These are phyloP conservation scores for Tokudaia tokunoshimensis DNA, from an alignment of 2,797 vertebrate species.

Conservation along the genomic window DNA sequence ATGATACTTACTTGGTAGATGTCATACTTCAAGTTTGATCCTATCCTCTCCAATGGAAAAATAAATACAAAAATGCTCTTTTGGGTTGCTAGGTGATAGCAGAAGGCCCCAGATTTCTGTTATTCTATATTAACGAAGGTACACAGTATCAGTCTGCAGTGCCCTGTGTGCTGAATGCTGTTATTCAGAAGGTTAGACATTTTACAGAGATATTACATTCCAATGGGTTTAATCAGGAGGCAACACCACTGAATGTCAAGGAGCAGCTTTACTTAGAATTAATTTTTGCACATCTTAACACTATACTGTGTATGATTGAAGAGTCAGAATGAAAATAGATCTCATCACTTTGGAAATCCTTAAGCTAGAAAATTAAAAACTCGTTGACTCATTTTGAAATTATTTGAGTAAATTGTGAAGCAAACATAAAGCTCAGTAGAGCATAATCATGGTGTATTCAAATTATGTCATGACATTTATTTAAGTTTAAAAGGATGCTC, in stretches of 20 bases:
- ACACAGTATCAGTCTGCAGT: neutral
- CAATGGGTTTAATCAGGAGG: neutral
- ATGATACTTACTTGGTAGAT: neutral
- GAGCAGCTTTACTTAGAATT: neutral
- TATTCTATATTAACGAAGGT: neutral
- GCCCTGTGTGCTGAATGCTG: neutral
- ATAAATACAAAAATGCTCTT: neutral
- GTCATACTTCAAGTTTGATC: neutral
- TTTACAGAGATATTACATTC: neutral
- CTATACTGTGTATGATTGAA: neutral
- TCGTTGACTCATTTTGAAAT: slow-evolving; percentile 37
- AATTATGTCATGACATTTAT: neutral
- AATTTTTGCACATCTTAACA: neutral
- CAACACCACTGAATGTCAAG: neutral
- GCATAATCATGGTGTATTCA: neutral
- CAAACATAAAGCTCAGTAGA: neutral
- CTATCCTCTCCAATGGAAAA: neutral
- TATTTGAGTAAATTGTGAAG: slow-evolving; percentile 23
- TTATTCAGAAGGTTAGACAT: neutral
- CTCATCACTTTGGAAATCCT: neutral
- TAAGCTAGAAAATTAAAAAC: neutral
- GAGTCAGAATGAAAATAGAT: no score
- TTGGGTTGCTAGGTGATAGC: neutral
- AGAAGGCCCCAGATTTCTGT: no score
- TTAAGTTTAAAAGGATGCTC: slow-evolving; percentile 30